These are phyloP conservation scores for Platynereis dumerilii DNA, from an alignment of 2,888 invertebrate species.

Conservation along the genomic window DNA sequence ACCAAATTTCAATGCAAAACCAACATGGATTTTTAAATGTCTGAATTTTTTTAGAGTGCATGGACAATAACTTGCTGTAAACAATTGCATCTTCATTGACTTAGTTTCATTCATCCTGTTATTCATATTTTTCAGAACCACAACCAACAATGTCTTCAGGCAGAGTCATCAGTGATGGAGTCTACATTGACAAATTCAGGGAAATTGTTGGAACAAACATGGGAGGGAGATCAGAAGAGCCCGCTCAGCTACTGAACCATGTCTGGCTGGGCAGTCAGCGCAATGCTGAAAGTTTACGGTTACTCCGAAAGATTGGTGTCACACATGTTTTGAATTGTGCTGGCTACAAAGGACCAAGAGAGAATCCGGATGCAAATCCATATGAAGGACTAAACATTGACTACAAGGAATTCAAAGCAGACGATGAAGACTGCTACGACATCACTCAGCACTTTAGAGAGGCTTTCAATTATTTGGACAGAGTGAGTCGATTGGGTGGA, in stretches of 20 bases:
- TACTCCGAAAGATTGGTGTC: slow-evolving; percentile 32
- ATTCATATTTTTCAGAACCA: no score
- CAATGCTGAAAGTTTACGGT: slow-evolving; percentile 36
- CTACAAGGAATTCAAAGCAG: slow-evolving; percentile 37
- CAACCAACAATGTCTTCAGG: no score
- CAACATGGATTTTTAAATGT: no score
- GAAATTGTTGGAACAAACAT: slow-evolving; percentile 31
- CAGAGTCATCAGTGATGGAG: slow-evolving; percentile 1
- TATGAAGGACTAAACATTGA: slow-evolving; percentile 39
- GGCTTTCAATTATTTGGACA: slow-evolving; percentile 34
- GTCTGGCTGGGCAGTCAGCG: slow-evolving; percentile 37
- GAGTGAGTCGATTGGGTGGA: slow-evolving; percentile 26
- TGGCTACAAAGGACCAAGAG: slow-evolving; percentile 35
- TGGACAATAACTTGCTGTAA: no score
- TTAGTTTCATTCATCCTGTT: no score
- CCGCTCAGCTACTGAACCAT: slow-evolving; percentile 33
- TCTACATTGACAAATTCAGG: slow-evolving; percentile 17
- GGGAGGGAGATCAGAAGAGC: slow-evolving; percentile 30
- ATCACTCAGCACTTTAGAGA: slow-evolving; percentile 39
- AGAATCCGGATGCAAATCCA: slow-evolving; percentile 32
- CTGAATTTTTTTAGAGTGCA: no score
- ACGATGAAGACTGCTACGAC: slow-evolving; percentile 39
- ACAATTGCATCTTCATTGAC: no score
- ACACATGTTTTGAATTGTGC: slow-evolving; percentile 42
- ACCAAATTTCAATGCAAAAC: no score